Evolutionary conservation across 2,113 vertebrate species (phyloP).

Genomic region (Rattus norvegicus): GRCr8 NC_086026.1:124195001-124195500

Average conservation of each 20-base stretch:
- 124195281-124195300: neutral
- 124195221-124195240: neutral
- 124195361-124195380: neutral
- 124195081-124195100: neutral
- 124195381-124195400: neutral
- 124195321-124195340: neutral
- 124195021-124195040: neutral
- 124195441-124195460: neutral
- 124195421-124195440: neutral
- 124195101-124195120: neutral
- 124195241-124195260: neutral
- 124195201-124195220: neutral
- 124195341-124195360: neutral
- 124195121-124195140: neutral
- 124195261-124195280: neutral
- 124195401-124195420: neutral
- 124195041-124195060: neutral
- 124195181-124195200: neutral
- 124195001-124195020: neutral
- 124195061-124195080: neutral
- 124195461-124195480: conserved; percentile 4
- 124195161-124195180: neutral
- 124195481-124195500: conserved; percentile 18
- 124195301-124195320: neutral
- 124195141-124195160: neutral